Conservation (phyloP, 2,113 vertebrate species). For the Pedionomus torquatus region DNA sequence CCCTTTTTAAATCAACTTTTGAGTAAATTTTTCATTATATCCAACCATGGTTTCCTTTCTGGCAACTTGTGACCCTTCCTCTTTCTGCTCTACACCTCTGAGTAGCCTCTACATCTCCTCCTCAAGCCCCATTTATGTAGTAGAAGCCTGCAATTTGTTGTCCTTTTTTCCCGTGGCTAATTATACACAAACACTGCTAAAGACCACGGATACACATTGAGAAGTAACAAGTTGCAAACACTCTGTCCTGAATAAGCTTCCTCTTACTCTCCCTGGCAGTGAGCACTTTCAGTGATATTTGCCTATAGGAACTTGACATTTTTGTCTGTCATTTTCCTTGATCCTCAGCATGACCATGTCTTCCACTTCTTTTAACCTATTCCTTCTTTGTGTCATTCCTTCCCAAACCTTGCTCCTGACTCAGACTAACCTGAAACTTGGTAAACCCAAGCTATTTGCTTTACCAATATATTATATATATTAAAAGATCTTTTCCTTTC, state of each 20-base stretch:
- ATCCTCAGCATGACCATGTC: rapidly evolving
- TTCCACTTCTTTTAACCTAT: neutral
- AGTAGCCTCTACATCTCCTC: neutral
- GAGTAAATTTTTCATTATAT: neutral
- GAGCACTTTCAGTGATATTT: rapidly evolving
- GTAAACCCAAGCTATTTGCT: rapidly evolving
- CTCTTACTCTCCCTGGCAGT: neutral
- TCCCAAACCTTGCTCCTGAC: neutral
- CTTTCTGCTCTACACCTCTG: neutral
- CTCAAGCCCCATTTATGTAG: neutral
- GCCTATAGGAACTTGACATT: neutral
- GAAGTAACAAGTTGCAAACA: neutral
- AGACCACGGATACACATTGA: too few species aligned
- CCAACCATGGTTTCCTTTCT: neutral
- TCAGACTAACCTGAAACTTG: neutral
- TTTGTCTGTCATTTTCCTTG: neutral
- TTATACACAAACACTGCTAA: neutral
- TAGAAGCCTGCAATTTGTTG: neutral
- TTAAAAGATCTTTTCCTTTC: neutral
- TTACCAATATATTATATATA: neutral
- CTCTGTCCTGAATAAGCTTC: neutral
- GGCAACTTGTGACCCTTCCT: neutral
- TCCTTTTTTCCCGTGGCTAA: neutral
- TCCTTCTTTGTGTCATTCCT: neutral
- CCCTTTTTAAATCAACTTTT: neutral